These are phyloP conservation scores for Lanistes nyassanus DNA, from an alignment of 1,140 invertebrate genomes.

Conservation along the genomic window DNA sequence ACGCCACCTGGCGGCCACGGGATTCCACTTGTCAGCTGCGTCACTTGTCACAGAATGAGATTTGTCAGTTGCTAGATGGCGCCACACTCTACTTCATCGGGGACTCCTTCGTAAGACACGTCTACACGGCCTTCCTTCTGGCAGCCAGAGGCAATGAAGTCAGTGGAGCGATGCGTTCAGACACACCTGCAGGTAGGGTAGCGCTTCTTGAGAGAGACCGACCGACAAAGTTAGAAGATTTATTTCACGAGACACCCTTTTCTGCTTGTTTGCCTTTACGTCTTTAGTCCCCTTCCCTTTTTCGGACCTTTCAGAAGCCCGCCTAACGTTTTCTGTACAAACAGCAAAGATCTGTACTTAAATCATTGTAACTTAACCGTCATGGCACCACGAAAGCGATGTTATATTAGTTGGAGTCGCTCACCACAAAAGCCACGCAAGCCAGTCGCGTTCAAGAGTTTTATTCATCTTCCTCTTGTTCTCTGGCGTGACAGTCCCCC, in stretches of 20 bases:
- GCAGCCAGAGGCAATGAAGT: conserved; percentile 10
- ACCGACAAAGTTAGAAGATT: background rate
- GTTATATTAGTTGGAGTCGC: too few relatives aligned
- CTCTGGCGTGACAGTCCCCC: too few relatives aligned
- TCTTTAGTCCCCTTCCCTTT: background rate
- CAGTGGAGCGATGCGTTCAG: conserved; percentile 13
- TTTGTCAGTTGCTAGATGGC: conserved; percentile 14
- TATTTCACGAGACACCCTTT: too few relatives aligned
- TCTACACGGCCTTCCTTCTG: conserved; percentile 23
- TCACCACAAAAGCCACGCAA: too few relatives aligned
- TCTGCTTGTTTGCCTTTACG: too few relatives aligned
- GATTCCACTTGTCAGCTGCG: conserved; percentile 19
- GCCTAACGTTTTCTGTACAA: background rate
- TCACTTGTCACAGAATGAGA: conserved; percentile 6
- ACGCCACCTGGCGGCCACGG: conserved; percentile 24
- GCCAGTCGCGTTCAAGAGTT: too few relatives aligned
- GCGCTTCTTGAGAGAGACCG: background rate
- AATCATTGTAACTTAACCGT: background rate
- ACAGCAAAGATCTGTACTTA: background rate
- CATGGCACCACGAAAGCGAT: too few relatives aligned
- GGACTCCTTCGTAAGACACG: conserved; percentile 31
- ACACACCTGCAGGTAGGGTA: conserved; percentile 16
- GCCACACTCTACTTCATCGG: conserved; percentile 30
- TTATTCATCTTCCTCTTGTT: too few relatives aligned
- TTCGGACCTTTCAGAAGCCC: background rate